Conservation (phyloP, 1,140 invertebrate genomes). For the Cydia splendana region DNA sequence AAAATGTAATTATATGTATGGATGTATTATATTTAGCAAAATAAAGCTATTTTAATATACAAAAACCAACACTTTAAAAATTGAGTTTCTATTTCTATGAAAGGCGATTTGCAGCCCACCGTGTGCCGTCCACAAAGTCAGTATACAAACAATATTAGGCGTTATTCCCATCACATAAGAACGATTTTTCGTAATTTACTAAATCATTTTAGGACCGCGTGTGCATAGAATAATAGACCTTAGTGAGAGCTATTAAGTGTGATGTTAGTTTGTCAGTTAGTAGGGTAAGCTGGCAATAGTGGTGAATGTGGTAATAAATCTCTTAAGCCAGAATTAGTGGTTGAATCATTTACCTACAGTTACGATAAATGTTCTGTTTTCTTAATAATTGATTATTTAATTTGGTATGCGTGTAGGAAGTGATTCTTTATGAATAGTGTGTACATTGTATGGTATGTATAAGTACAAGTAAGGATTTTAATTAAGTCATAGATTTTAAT, state of each 20-base stretch:
- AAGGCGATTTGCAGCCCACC: too few relatives aligned
- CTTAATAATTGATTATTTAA: background rate
- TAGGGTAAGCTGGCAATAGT: background rate
- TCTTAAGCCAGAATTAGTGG: conserved; percentile 5
- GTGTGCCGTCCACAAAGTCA: background rate
- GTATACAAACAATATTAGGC: background rate
- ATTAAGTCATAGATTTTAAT: too few relatives aligned
- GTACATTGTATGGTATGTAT: too few relatives aligned
- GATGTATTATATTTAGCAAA: too few relatives aligned
- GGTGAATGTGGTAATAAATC: background rate
- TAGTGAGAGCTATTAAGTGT: background rate
- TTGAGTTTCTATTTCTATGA: too few relatives aligned
- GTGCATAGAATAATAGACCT: background rate
- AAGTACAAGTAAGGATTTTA: too few relatives aligned
- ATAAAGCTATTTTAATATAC: too few relatives aligned
- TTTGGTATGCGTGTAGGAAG: too few relatives aligned
- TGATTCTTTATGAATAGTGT: too few relatives aligned
- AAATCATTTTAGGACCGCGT: background rate
- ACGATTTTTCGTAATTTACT: background rate
- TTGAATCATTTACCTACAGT: background rate
- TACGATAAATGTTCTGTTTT: background rate
- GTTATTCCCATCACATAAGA: background rate
- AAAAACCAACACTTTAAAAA: too few relatives aligned
- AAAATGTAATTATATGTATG: too few relatives aligned
- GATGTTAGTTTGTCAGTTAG: background rate